Conservation (phyloP, 2,113 vertebrate species). For the Pogonocichla stellata region DNA sequence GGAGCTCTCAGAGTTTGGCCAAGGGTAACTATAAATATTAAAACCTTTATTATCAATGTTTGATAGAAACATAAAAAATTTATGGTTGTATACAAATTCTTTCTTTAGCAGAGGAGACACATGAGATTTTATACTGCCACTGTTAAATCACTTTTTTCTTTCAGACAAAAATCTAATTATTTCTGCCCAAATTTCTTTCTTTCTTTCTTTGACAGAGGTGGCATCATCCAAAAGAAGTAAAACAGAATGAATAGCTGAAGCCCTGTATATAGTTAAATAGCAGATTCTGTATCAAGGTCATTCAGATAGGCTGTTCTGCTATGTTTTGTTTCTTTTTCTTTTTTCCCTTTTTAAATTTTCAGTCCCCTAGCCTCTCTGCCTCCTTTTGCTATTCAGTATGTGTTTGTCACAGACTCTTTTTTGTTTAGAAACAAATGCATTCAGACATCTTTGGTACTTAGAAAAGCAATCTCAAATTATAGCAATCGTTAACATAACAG, state of each 20-base stretch:
- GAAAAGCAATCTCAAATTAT: slow-evolving; percentile 58
- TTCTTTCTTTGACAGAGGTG: not conserved
- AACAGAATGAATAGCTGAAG: not conserved
- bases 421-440: slow-evolving; percentile 54
- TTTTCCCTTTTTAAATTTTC: slow-evolving; percentile 37
- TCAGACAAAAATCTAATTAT: slow-evolving; percentile 59
- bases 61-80: slow-evolving; percentile 77
- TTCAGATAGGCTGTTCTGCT: not conserved
- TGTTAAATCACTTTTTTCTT: slow-evolving; percentile 11
- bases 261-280: not conserved
- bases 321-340: not conserved
- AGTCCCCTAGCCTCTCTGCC: not conserved
- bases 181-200: slow-evolving; percentile 27
- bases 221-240: not conserved
- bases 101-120: slow-evolving; percentile 39
- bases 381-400: slow-evolving; percentile 26
- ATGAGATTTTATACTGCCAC: slow-evolving; percentile 48
- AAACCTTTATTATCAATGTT: slow-evolving; percentile 78
- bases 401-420: slow-evolving; percentile 22
- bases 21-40: slow-evolving; percentile 80
- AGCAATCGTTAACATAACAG: not conserved
- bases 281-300: slow-evolving; percentile 63
- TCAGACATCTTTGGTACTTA: slow-evolving; percentile 39
- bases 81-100: slow-evolving; percentile 65
- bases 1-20: slow-evolving; percentile 71